phyloP scores from a whole-genome alignment of 1,140 invertebrate genomes.

The Dreissena polymorpha region DNA sequence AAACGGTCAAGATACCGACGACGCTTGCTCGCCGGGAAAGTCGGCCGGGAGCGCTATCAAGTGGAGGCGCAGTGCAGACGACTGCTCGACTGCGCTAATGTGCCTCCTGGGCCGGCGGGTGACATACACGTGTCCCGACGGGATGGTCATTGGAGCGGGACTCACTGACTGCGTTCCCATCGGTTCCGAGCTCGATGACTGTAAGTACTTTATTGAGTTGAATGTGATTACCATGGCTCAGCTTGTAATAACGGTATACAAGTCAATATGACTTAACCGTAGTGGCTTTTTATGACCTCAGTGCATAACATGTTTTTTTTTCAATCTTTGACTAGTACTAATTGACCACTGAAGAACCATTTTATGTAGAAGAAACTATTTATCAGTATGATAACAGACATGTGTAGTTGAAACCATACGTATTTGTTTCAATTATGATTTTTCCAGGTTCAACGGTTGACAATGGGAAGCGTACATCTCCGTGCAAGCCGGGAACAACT shows the following conservation, averaged over 20 bases:
- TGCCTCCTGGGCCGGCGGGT: slow-evolving; percentile 36
- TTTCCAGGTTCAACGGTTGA: no score
- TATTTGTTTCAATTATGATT: no score
- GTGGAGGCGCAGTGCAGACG: slow-evolving; percentile 26
- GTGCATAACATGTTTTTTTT: no score
- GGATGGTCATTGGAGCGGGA: slow-evolving; percentile 30
- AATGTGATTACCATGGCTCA: neutral
- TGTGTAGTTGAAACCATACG: no score
- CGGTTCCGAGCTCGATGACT: slow-evolving; percentile 36
- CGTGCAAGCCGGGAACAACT: slow-evolving; percentile 42
- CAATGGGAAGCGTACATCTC: neutral
- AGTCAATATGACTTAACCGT: no score
- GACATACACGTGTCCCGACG: slow-evolving; percentile 34
- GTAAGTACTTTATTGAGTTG: slow-evolving; percentile 26
- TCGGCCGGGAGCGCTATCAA: neutral
- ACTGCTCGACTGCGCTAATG: slow-evolving; percentile 32
- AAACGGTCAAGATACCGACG: no score
- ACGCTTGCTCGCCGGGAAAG: neutral
- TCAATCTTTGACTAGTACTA: no score
- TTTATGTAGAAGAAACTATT: no score
- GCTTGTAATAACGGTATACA: neutral
- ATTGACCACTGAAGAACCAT: no score
- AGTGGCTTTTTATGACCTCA: no score
- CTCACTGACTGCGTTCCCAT: slow-evolving; percentile 14
- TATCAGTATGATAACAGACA: no score